Evolutionary conservation across 2,797 vertebrate genomes (phyloP).

Genomic region (Micromesistius poutassou): DNA sequence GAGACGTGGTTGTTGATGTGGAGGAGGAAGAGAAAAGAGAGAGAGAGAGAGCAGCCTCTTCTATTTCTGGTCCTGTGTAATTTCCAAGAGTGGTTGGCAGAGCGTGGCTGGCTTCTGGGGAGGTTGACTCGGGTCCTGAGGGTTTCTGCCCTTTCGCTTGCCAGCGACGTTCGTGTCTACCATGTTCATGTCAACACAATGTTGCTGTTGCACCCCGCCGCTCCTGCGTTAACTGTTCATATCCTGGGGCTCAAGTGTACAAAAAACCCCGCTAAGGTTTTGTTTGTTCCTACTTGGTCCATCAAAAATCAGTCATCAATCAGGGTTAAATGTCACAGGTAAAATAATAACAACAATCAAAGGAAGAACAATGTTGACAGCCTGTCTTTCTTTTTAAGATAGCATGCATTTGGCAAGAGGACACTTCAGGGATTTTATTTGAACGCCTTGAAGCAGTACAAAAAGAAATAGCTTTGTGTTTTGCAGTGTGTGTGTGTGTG

Average conservation of each 20-base stretch:
- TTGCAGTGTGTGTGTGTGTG: no score
- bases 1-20: no score
- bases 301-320: neutral
- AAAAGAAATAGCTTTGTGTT: no score
- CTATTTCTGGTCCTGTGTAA: conserved; percentile 58
- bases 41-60: conserved; percentile 36
- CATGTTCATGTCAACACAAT: no score
- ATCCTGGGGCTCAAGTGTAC: neutral
- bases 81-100: conserved; percentile 55
- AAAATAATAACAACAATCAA: neutral
- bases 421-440: neutral
- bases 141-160: neutral
- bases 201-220: no score
- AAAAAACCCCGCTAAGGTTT: neutral
- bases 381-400: neutral
- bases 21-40: conserved; percentile 20
- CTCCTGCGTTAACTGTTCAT: neutral
- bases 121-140: neutral
- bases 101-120: conserved; percentile 28
- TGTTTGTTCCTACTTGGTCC: neutral
- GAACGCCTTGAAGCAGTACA: neutral
- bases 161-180: neutral
- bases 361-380: neutral
- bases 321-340: neutral
- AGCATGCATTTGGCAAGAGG: neutral